These are phyloP conservation scores for Diachasma alloeum DNA, from an alignment of 1,140 invertebrate genomes.

Conservation along the genomic window DNA sequence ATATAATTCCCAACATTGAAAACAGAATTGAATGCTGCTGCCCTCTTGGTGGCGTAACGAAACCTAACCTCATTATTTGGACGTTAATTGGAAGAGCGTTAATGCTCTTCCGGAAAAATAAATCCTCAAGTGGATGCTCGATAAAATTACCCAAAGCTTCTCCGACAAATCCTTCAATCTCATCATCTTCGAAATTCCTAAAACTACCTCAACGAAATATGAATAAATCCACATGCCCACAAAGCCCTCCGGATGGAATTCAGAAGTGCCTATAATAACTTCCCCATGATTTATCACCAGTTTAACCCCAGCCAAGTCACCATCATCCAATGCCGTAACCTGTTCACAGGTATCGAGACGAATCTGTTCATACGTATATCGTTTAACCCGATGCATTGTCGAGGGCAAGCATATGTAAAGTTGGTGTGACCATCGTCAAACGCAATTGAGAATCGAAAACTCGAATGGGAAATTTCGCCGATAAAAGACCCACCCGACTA, in stretches of 20 bases:
- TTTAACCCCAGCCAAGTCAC: neutral
- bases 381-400: constrained; percentile 51
- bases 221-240: too few species aligned
- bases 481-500: neutral
- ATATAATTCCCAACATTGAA: too few species aligned
- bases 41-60: too few species aligned
- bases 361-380: constrained; percentile 37
- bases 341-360: constrained; percentile 10
- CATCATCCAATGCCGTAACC: neutral
- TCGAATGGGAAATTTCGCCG: neutral
- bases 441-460: neutral
- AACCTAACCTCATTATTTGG: too few species aligned
- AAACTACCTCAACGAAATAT: too few species aligned
- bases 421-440: constrained; percentile 47
- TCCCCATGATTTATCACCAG: neutral
- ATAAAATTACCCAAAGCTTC: too few species aligned
- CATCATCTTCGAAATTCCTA: too few species aligned
- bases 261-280: neutral
- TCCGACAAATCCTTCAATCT: too few species aligned
- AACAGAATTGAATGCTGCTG: too few species aligned
- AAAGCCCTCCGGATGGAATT: neutral
- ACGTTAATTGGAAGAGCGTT: too few species aligned
- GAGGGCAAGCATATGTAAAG: constrained; percentile 53
- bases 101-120: too few species aligned
- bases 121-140: too few species aligned